These are phyloP conservation scores for Drosophila repletoides DNA, from an alignment of 1,140 invertebrate species.

Conservation along the genomic window DNA sequence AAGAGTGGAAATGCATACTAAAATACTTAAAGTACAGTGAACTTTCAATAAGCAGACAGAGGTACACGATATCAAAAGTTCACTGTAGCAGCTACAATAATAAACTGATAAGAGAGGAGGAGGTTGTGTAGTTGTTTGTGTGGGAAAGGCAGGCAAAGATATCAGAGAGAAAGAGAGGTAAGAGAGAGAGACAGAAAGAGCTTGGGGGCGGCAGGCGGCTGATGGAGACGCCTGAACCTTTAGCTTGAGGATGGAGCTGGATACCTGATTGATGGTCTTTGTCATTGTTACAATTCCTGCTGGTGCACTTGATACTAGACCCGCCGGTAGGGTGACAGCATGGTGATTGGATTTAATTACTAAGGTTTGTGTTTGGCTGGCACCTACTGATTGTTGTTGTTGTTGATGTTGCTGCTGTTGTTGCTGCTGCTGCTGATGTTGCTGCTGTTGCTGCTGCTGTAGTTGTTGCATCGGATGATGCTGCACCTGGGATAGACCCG, in stretches of 20 bases:
- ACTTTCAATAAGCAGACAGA: no score
- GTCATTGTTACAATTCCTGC: slow-evolving; percentile 82
- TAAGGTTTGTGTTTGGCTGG: slow-evolving; percentile 82
- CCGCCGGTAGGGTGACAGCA: slow-evolving; percentile 82
- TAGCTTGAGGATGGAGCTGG: no score
- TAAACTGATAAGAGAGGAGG: not conserved
- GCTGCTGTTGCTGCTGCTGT: slow-evolving; percentile 65
- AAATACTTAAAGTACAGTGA: not conserved
- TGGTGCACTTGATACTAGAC: slow-evolving; percentile 82
- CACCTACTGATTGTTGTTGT: slow-evolving; percentile 81
- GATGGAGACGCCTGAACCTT: no score
- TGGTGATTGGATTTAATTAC: slow-evolving; percentile 82
- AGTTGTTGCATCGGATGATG: slow-evolving; percentile 43
- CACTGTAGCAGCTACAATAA: slow-evolving; percentile 7
- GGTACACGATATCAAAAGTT: slow-evolving; percentile 3
- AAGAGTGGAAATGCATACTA: not conserved
- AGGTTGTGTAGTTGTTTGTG: not conserved
- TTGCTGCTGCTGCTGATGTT: slow-evolving; percentile 56
- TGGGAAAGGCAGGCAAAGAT: slow-evolving; percentile 17
- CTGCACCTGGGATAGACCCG: slow-evolving; percentile 60
- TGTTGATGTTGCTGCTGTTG: slow-evolving; percentile 70
- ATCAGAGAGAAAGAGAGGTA: not conserved
- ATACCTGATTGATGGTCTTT: slow-evolving; percentile 82
- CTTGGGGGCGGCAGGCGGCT: no score
- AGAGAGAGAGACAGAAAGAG: not conserved